Base-by-base conservation (phyloP, 2,797 vertebrate genomes). In the Erithacus rubecula region DNA sequence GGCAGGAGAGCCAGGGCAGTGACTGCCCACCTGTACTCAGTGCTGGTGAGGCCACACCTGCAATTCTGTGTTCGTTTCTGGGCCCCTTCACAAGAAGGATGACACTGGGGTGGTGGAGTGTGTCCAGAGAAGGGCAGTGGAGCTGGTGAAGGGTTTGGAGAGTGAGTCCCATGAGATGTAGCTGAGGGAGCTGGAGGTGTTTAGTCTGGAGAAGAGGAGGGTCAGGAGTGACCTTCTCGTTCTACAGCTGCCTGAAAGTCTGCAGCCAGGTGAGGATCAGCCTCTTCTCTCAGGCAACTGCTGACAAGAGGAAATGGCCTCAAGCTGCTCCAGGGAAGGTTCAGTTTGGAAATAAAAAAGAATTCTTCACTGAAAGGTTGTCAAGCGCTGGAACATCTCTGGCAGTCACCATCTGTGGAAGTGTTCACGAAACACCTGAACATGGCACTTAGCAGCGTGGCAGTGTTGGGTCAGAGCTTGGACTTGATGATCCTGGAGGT, bases 51-150 rank as follows among this genome's bases (percentile, higher is more conserved):
- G 29, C 58, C 5, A 4, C 5, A 4, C 27, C 10, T 71, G 37
- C 14, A 37, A 12, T 62, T 13, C 27, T 32, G 37, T 44, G 11
- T 44, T 21, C 32, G 14, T 9, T 36, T 60, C 37, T 70, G 56
- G 26, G n/a, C 17, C 14, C 8, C 37, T 70, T 70, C 32, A 32
- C 32, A 37, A 18, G 14, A 32, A 32, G 26, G 18, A 60, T 3
- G 32, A 22, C 27, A 12, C 10, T 62, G 55, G 51, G 12, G 32
- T 24, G 55, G 5, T 52, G 27, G 32, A 70, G 9, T 0, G 0
- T 52, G n/a, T 82, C 27, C 22, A 32, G 47, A 53, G 47, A 37
- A 44, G 17, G 27, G 21, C 46, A 36, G 2, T 60, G 14, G 46
- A 34, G 5, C 21, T 52, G 46, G 11, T 36, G 67, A 52, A 29